A percentile compares a stretch with the other conserved stretches of the same genome.
Conservation (phyloP, 2,888 invertebrate genomes). For the Drosophila fungiperda region DNA sequence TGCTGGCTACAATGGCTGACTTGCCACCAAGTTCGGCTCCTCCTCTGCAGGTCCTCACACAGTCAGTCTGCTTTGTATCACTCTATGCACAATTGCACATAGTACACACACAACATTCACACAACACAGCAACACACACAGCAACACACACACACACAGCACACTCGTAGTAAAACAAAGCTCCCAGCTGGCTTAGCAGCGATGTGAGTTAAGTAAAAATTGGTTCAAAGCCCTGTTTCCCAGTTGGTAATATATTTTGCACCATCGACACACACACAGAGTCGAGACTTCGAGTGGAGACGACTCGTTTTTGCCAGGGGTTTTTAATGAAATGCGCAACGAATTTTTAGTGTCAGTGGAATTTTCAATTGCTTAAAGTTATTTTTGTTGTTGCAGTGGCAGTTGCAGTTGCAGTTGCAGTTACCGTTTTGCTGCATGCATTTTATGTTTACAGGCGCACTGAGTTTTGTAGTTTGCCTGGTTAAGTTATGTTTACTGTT, state of each 20-base stretch:
- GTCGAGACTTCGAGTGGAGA: slow-evolving; percentile 15
- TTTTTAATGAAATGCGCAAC: slow-evolving; percentile 77
- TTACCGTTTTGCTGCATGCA: slow-evolving; percentile 36
- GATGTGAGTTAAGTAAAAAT: slow-evolving; percentile 74
- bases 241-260: slow-evolving; percentile 72
- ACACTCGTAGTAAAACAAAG: slow-evolving; percentile 58
- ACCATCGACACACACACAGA: slow-evolving; percentile 53
- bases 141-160: slow-evolving; percentile 7
- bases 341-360: slow-evolving; percentile 78
- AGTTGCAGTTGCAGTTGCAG: slow-evolving; percentile 30
- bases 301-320: slow-evolving; percentile 55
- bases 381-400: slow-evolving; percentile 34
- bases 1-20: slow-evolving; percentile 65
- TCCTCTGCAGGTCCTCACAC: slow-evolving; percentile 14
- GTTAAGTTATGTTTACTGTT: slow-evolving; percentile 64
- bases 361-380: slow-evolving; percentile 74
- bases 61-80: slow-evolving; percentile 63
- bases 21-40: slow-evolving; percentile 38
- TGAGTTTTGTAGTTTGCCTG: slow-evolving; percentile 49
- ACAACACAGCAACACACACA: slow-evolving; percentile 40
- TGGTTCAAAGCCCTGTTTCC: slow-evolving; percentile 69
- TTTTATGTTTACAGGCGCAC: slow-evolving; percentile 25
- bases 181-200: slow-evolving; percentile 41
- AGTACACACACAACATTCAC: slow-evolving; percentile 55
- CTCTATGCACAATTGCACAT: slow-evolving; percentile 78